A percentile compares a stretch with the other conserved stretches of the same genome.
Evolutionary conservation across 2,797 vertebrate species (phyloP).

Genomic region (Myotis findleyi): DNA sequence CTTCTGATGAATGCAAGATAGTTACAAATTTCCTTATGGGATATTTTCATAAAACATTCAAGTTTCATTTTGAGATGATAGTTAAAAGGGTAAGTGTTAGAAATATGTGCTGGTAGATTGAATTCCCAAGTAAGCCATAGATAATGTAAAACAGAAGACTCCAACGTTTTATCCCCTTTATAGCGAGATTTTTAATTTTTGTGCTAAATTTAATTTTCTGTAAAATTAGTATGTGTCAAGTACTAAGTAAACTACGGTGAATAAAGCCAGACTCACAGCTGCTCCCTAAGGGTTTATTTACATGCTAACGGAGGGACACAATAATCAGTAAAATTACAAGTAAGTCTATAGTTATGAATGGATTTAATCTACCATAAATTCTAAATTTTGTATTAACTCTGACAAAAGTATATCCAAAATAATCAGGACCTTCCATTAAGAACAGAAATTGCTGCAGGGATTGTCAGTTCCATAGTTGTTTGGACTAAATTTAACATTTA

Average conservation of each 20-base stretch:
- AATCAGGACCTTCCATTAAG: slow-evolving; percentile 48
- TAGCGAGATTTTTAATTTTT: neutral
- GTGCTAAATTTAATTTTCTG: slow-evolving; percentile 28
- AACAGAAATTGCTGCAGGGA: slow-evolving; percentile 7
- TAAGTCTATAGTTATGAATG: slow-evolving; percentile 14
- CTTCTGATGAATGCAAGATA: slow-evolving; percentile 6
- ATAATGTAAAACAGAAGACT: neutral
- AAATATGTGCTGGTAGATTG: neutral
- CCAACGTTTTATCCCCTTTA: neutral
- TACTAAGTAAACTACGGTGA: neutral
- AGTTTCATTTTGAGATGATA: slow-evolving; percentile 37
- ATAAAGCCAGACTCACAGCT: neutral
- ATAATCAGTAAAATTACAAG: slow-evolving; percentile 30
- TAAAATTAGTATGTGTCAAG: slow-evolving; percentile 11
- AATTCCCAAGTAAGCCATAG: slow-evolving; percentile 23
- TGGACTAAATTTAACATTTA: slow-evolving; percentile 74
- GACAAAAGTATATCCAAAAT: slow-evolving; percentile 55
- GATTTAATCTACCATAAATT: neutral
- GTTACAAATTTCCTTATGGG: neutral
- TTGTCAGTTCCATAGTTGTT: slow-evolving; percentile 67
- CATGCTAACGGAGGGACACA: neutral
- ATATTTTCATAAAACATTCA: slow-evolving; percentile 27
- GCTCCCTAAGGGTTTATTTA: neutral
- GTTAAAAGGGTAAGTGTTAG: neutral
- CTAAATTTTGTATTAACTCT: slow-evolving; percentile 45